Conservation (phyloP, 92 coral and sea anemone species). For the Actinernus sp. region DNA sequence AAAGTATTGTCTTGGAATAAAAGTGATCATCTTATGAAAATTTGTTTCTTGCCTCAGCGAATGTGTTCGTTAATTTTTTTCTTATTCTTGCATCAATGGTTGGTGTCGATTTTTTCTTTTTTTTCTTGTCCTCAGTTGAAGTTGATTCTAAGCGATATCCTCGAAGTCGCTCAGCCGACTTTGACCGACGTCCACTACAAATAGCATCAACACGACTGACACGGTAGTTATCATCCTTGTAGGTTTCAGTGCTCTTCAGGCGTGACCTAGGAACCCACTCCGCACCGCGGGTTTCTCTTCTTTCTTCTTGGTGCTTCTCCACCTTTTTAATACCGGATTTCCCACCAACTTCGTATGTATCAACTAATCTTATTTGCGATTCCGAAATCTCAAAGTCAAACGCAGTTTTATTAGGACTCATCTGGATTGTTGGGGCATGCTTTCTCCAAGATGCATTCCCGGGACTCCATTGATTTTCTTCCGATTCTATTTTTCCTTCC, state of each 20-base stretch:
- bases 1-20: no score
- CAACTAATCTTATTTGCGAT: slow-evolving; percentile 7
- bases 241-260: no score
- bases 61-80: neutral
- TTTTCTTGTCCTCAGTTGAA: neutral
- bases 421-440: slow-evolving; percentile 6
- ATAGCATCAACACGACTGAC: neutral
- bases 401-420: slow-evolving; percentile 7
- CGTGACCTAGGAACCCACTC: neutral
- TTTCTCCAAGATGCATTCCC: neutral
- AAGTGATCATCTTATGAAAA: neutral
- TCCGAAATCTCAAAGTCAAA: slow-evolving; percentile 11
- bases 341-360: no score
- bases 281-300: neutral
- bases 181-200: neutral
- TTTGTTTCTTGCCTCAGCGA: neutral
- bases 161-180: neutral
- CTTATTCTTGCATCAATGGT: neutral
- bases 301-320: no score
- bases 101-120: neutral
- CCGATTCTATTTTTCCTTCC: neutral
- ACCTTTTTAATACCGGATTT: no score
- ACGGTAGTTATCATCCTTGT: neutral
- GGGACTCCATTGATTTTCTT: neutral
- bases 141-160: neutral